Evolutionary conservation across 2,888 invertebrate genomes (phyloP).

Genomic region (Zeuzera pyrina): DNA sequence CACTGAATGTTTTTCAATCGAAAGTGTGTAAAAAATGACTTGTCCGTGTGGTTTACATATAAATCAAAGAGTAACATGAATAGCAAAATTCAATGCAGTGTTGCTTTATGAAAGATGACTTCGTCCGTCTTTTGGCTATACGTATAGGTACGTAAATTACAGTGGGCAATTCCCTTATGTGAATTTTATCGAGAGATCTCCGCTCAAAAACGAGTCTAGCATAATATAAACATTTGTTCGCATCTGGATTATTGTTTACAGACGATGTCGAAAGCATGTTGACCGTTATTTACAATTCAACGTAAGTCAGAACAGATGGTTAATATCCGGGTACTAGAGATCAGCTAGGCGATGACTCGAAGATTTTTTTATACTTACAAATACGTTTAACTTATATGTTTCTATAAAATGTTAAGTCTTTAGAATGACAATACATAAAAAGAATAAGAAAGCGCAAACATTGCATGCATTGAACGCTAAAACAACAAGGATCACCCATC

Average conservation of each 20-base stretch:
- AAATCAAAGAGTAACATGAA: background rate
- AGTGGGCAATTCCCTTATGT: background rate
- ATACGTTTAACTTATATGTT: no score
- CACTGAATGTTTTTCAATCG: constrained; percentile 23
- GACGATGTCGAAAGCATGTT: constrained; percentile 29
- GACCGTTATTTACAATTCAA: constrained; percentile 37
- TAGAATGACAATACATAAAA: no score
- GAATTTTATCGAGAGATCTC: constrained; percentile 3
- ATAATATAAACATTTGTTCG: constrained; percentile 44
- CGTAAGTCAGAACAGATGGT: constrained; percentile 51
- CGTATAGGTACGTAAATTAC: background rate
- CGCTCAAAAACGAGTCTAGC: constrained; percentile 23
- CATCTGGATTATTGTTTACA: constrained; percentile 51
- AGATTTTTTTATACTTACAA: no score
- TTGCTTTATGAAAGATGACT: no score
- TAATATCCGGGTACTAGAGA: constrained; percentile 28
- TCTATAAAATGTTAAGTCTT: no score
- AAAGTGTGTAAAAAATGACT: constrained; percentile 22
- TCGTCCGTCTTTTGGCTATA: no score
- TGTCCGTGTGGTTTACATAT: background rate
- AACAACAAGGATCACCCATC: no score
- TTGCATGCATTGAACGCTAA: no score
- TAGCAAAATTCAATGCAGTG: no score
- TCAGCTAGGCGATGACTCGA: no score
- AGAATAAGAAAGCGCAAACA: no score